Conservation (phyloP, 64 coral and sea anemone genomes). For the Pocillopora damicornis region DNA sequence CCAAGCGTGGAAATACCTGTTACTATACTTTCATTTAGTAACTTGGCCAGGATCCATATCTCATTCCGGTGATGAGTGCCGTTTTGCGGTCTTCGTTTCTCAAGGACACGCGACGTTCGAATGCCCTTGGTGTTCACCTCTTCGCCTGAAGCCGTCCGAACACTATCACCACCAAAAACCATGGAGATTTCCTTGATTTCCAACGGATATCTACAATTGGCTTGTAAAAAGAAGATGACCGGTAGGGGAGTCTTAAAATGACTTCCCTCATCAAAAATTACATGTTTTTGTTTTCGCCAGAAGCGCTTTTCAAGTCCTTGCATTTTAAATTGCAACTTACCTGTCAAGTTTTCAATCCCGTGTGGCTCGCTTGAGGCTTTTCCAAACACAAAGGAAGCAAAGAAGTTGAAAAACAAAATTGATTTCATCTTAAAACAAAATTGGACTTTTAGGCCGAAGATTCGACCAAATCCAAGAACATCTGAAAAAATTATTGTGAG, state of each 20-base stretch:
- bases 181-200: constrained; percentile 22
- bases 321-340: neutral
- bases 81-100: neutral
- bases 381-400: neutral
- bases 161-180: constrained; percentile 2
- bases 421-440: neutral
- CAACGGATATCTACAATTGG: constrained; percentile 30
- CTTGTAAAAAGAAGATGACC: neutral
- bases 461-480: neutral
- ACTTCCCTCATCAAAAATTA: neutral
- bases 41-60: constrained; percentile 23
- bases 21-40: constrained; percentile 21
- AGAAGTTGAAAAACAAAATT: neutral
- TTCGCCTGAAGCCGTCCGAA: neutral
- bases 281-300: neutral
- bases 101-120: constrained; percentile 7
- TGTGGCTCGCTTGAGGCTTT: neutral
- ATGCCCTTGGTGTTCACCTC: constrained; percentile 10
- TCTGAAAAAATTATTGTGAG: neutral
- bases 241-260: neutral
- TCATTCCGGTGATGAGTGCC: neutral
- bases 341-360: neutral
- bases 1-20: constrained; percentile 55
- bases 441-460: neutral
- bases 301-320: neutral